Evolutionary conservation across 2,797 vertebrate genomes (phyloP).

Genomic region (Scarus forsteni): DNA sequence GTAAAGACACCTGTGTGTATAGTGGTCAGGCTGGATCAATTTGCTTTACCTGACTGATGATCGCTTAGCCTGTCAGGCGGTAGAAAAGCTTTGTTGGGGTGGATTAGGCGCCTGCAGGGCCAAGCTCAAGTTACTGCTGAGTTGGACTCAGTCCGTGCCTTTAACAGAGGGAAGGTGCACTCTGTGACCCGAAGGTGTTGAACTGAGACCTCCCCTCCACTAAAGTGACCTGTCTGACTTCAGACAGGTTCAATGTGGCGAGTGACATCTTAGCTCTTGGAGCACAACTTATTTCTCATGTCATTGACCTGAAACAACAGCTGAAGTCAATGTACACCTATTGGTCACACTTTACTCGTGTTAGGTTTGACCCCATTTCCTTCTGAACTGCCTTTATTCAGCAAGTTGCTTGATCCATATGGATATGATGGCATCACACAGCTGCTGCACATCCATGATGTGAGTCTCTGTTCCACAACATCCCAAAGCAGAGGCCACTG

Average conservation of each 20-base stretch:
- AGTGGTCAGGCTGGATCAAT: slow-evolving; percentile 43
- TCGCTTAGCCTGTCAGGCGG: slow-evolving; percentile 58
- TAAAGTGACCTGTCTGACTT: slow-evolving; percentile 26
- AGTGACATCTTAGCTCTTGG: slow-evolving; percentile 43
- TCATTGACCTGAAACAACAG: slow-evolving; percentile 1
- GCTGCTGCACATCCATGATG: too few species aligned
- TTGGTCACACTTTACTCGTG: too few species aligned
- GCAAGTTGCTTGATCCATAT: too few species aligned
- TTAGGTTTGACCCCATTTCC: too few species aligned
- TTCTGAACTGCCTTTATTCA: too few species aligned
- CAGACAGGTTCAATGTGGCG: slow-evolving; percentile 47
- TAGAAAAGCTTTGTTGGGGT: slow-evolving; percentile 62
- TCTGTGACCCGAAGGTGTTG: slow-evolving; percentile 69
- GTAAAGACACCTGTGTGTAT: slow-evolving; percentile 65
- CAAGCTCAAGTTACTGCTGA: slow-evolving; percentile 54
- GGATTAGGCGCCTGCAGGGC: slow-evolving; percentile 63
- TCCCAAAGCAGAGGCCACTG: too few species aligned
- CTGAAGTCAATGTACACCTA: not conserved
- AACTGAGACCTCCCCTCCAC: slow-evolving; percentile 60
- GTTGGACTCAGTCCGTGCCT: slow-evolving; percentile 49
- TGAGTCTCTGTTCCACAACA: too few species aligned
- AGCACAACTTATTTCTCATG: slow-evolving; percentile 6
- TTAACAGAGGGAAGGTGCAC: slow-evolving; percentile 57
- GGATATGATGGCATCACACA: too few species aligned
- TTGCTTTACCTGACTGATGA: slow-evolving; percentile 70